Percentiles rank a stretch among this genome's conserved stretches.
Evolutionary conservation across 2,797 vertebrate genomes (phyloP).

Genomic region (Heteromormyrus szaboi): DNA sequence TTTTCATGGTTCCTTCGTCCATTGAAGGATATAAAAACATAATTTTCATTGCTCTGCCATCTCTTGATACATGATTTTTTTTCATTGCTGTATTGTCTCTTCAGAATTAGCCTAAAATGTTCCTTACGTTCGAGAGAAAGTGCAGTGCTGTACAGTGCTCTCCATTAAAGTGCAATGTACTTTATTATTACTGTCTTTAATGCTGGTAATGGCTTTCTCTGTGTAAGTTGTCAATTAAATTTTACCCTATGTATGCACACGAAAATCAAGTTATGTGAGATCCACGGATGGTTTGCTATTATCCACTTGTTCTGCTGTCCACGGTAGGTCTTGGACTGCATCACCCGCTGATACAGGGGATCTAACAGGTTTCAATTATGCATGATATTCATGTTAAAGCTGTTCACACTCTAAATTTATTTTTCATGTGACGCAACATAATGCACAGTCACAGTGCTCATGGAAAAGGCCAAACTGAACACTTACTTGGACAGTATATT

Average conservation of each 20-base stretch:
- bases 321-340: background rate
- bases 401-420: background rate
- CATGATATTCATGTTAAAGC: background rate
- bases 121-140: background rate
- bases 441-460: background rate
- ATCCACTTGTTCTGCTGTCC: background rate
- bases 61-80: background rate
- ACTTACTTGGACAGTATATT: slow-evolving; percentile 88
- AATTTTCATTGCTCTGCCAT: background rate
- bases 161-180: background rate
- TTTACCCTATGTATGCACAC: background rate
- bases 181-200: background rate
- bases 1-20: background rate
- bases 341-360: background rate
- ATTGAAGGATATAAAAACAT: background rate
- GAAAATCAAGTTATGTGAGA: background rate
- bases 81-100: background rate
- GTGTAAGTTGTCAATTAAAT: background rate
- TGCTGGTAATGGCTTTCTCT: background rate
- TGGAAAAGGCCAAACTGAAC: background rate
- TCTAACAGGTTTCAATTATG: background rate
- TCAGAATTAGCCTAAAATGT: background rate
- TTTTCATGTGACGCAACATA: background rate
- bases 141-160: background rate
- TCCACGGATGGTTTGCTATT: background rate